Percentiles rank a stretch among this genome's conserved stretches.
Evolutionary conservation across 2,888 invertebrate species (phyloP).

Genomic region (Adela reaumurella): DNA sequence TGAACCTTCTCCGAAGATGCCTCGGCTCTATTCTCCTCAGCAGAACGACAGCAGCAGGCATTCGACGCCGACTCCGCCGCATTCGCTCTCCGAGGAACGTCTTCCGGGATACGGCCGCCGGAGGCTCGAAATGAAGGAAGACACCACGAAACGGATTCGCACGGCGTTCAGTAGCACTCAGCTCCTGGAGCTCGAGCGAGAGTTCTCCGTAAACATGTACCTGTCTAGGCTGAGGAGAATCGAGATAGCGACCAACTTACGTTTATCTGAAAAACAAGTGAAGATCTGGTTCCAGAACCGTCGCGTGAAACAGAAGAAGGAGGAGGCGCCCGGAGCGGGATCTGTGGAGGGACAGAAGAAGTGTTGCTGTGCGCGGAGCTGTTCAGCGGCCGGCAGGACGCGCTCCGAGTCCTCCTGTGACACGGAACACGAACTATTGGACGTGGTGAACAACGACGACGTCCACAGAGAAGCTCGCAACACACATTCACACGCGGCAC

Average conservation of each 20-base stretch:
- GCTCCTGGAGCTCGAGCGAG: conserved; percentile 81
- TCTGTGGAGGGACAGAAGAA: conserved; percentile 22
- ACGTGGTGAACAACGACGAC: conserved; percentile 36
- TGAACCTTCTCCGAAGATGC: conserved; percentile 36
- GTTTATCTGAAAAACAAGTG: conserved; percentile 91
- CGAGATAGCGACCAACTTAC: conserved; percentile 86
- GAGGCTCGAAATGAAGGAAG: conserved; percentile 50
- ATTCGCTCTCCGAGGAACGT: conserved; percentile 40
- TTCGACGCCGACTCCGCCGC: conserved; percentile 54
- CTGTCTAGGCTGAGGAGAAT: conserved; percentile 83
- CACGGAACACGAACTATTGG: conserved; percentile 33
- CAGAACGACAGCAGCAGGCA: conserved; percentile 49
- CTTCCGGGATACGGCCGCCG: conserved; percentile 42
- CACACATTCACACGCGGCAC: no score
- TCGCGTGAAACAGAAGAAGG: conserved; percentile 90
- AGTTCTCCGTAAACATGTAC: conserved; percentile 88
- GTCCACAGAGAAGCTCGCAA: no score
- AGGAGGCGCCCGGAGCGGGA: conserved; percentile 57
- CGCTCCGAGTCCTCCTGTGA: conserved; percentile 28
- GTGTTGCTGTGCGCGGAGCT: conserved; percentile 38
- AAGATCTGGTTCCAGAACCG: conserved; percentile 96
- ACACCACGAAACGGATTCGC: conserved; percentile 82
- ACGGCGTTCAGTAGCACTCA: conserved; percentile 93
- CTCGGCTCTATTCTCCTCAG: conserved; percentile 39
- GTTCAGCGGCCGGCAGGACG: conserved; percentile 24